Conservation (phyloP, 2,797 vertebrate species). For the Zalophus californianus region DNA sequence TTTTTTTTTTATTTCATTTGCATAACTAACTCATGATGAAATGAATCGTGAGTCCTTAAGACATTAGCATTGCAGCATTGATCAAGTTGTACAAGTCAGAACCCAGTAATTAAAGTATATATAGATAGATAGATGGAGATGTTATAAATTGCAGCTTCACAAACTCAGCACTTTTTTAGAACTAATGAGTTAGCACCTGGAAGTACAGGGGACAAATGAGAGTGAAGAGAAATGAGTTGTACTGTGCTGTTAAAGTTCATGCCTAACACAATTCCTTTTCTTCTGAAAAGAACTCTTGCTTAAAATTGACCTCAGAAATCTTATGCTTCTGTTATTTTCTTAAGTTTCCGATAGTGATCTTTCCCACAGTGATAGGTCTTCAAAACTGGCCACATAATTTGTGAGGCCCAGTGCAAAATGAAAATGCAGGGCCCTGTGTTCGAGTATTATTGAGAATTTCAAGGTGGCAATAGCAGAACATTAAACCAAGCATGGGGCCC, state of each 20-base stretch:
- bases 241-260: not conserved
- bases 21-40: conserved; percentile 70
- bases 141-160: conserved; percentile 34
- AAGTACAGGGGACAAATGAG: conserved; percentile 65
- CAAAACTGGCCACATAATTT: not conserved
- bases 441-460: not conserved
- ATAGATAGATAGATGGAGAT: conserved; percentile 6
- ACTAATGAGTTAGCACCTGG: conserved; percentile 24
- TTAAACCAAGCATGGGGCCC: not conserved
- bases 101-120: conserved; percentile 65
- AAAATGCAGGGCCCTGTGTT: not conserved
- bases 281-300: not conserved
- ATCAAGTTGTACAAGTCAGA: conserved; percentile 68
- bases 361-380: not conserved
- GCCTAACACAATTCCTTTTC: not conserved
- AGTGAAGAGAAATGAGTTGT: not conserved
- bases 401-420: not conserved
- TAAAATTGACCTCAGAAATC: not conserved
- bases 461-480: not conserved
- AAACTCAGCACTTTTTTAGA: not conserved
- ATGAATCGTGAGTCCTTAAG: conserved; percentile 45
- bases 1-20: conserved; percentile 67
- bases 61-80: conserved; percentile 47
- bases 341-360: not conserved
- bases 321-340: not conserved